A percentile compares a stretch with the other conserved stretches of the same genome.
Conservation (phyloP, 2,113 vertebrate species). For the Heterotilapia buettikoferi region DNA sequence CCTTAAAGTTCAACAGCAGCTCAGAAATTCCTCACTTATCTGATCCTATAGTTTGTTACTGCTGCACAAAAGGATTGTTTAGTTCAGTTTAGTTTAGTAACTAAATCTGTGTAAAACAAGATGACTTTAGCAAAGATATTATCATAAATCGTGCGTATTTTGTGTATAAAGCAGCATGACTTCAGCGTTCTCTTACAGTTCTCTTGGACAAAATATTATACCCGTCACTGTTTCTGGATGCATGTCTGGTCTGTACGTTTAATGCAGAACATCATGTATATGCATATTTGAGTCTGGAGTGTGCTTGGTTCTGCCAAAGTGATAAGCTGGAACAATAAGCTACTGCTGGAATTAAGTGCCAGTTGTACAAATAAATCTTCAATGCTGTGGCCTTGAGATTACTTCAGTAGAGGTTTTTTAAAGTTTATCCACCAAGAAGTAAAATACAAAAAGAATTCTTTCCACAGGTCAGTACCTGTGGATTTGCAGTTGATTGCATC, state of each 20-base stretch:
- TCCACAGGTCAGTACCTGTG: constrained; percentile 21
- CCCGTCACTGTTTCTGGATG: neutral
- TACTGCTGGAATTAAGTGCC: neutral
- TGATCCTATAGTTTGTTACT: neutral
- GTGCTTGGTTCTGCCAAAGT: neutral
- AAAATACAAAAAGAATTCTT: neutral
- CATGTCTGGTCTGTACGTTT: neutral
- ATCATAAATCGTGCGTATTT: neutral
- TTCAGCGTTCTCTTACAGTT: neutral
- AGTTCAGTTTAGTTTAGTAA: neutral
- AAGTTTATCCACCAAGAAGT: neutral
- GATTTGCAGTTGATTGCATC: constrained; percentile 38
- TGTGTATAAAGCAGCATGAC: neutral
- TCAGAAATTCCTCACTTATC: neutral
- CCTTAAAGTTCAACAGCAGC: neutral
- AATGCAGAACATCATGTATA: neutral
- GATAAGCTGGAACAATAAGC: neutral
- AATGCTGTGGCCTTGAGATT: neutral
- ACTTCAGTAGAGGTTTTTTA: neutral
- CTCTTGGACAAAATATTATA: neutral
- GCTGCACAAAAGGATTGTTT: neutral
- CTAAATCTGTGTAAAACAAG: neutral
- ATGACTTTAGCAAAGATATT: neutral
- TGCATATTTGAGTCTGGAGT: neutral
- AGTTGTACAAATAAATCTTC: neutral